Evolutionary conservation across 2,113 vertebrate species (phyloP), one percentile per base, ranked within the genome.

Genomic region (Meriones unguiculatus): DNA sequence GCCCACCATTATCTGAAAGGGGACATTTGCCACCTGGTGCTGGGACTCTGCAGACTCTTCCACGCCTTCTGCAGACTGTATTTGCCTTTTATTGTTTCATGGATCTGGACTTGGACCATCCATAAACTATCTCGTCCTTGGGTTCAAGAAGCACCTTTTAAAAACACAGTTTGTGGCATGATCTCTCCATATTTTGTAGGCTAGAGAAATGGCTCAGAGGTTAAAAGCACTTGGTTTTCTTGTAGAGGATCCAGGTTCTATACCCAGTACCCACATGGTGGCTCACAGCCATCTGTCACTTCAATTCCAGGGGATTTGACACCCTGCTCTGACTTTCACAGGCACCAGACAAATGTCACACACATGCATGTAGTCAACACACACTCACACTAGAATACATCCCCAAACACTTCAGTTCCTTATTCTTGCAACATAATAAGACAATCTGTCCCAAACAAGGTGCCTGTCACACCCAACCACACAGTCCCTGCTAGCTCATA

Each of bases 81-180:
- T 87, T 81, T 38, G 73, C 57, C 52, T 84, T 57, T 89, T 0
- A 30, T 81, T 52, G 2, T 41, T 82, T 20, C 54, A 12, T 78
- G 24, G 81, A 81, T 82, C 67, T 81, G 67, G 25, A 92, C 24
- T 41, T 10, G 0, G 14, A 22, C 7, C 12, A 50, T 38, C 12
- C 12, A 0, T 35, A 57, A 38, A 24, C 67, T n/a, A 4, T 86
- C 52, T 77, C 88, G 41, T 17, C 32, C 46, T 5, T 46, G 52
- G 22, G 35, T 90, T 38, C 59, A 65, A 93, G 84, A 84, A 96
- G 73, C 3, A 94, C 59, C 54, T 87, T 93, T 85, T 41, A 93
- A 59, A 59, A 88, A 20, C 64, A 84, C 11, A 22, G 9, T 30
- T 65, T 41, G 64, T 91, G 38, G 30, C 15, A 54, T n/a, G 41